Base-by-base conservation (phyloP, 2,113 vertebrate species). In the Cettia cetti region DNA sequence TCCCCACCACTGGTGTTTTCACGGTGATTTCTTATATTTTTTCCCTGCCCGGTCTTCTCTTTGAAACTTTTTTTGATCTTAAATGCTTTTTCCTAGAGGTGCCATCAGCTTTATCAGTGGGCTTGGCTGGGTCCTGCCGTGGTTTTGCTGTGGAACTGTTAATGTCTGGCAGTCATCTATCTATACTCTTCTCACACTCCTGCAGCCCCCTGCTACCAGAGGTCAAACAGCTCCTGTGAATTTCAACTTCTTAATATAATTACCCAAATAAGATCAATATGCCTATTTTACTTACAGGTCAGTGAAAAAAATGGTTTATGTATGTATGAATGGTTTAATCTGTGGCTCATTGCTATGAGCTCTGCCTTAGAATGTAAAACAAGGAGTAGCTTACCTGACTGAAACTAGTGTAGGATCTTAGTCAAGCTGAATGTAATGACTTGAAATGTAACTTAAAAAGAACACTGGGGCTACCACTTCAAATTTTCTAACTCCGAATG, bases 1-100 rank as follows among this genome's bases (percentile, higher is more conserved):
- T 77, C 4, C 3, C 10, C 49, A 76, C 3, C 0, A 0, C 54
- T 14, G n/a, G 19, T 49, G 27, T 78, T 90, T 87, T 39, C 49
- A 78, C 27, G 14, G 11, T 33, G 53, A 11, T 44, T 71, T 66
- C 6, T 63, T 16, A 53, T 8, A 6, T 1, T 15, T 47, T 37
- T 56, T 45, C 6, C 1, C 2, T 5, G 4, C 4, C 18, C 2
- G 18, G 2, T 74, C 22, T 87, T 7, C 21, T 47, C 13, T 63
- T 19, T 44, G 35, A 6, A 4, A 33, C 2, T 5, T 59, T n/a
- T 65, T 78, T 70, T 33, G 6, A 18, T 60, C 26, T 35, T 77
- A 69, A 65, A 26, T 59, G 7, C 20, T 0, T 76, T 79, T 90
- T 88, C 5, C 8, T 7, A 53, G 15, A 72, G 30, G 4, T 64